Evolutionary conservation across 2,113 vertebrate genomes (phyloP), one percentile per base, ranked within the genome.

Genomic region (Passer domesticus): DNA sequence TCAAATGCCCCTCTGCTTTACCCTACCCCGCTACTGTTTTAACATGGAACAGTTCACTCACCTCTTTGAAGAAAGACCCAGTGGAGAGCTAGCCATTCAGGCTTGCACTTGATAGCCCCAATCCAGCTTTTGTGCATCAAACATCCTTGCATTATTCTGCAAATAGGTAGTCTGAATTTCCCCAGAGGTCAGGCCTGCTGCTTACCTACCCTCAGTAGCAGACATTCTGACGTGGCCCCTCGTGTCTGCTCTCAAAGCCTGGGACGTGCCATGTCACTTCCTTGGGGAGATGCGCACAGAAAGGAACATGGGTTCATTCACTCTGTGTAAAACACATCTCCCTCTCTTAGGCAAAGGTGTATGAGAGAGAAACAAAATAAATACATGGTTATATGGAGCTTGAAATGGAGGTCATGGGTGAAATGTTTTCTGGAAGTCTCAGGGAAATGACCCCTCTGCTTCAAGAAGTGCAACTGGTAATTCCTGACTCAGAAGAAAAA

Each of bases 291-390:
- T 9, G 33, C 49, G 33, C 3, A 3, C 39, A 67, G 39, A n/a
- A 28, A 78, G 53, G 25, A 78, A 35, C 5, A 27, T 1, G 2
- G 14, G 16, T 39, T 55, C 13, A 15, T 75, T 68, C 33, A 31
- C 16, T 55, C 43, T 56, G 46, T 33, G 31, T 63, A 52, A 93
- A 92, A 87, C 18, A 31, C 28, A 41, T 18, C 20, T 77, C 19
- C 28, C 24, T 89, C 49, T 81, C 35, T 83, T 60, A 44, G 2
- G 37, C 44, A 52, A 6, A 3, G 13, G 4, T 28, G 22, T 52
- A 33, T 11, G 14, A 53, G 67, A 75, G 31, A 69, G 37, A 89
- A 80, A 68, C 4, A 72, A 88, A 94, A 91, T 37, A 72, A 89
- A 68, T 12, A 35, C 1, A 2, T 62, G 24, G 20, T 58, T 95